Evolutionary conservation across 2,888 invertebrate species (phyloP).

Genomic region (Chloromyia formosa): DNA sequence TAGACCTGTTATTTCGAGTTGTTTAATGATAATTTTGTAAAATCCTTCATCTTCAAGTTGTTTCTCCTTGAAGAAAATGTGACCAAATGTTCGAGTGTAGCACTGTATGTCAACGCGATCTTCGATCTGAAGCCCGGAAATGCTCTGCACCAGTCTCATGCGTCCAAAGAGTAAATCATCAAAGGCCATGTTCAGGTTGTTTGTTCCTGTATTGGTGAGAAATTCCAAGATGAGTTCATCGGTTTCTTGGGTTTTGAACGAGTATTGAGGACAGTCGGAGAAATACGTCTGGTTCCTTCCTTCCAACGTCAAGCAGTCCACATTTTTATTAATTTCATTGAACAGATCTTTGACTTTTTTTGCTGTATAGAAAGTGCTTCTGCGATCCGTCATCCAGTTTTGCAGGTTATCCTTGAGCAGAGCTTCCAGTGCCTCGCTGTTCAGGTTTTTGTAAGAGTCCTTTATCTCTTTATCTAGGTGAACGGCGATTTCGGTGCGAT

Average conservation of each 20-base stretch:
- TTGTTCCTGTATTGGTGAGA: background rate
- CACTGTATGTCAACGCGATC: background rate
- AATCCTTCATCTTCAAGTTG: background rate
- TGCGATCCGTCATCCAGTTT: constrained; percentile 16
- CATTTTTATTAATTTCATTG: background rate
- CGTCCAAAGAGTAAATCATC: constrained; percentile 13
- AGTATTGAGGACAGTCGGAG: background rate
- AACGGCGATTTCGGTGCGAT: background rate
- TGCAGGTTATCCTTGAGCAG: background rate
- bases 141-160: constrained; percentile 7
- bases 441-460: background rate
- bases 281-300: constrained; percentile 18
- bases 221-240: background rate
- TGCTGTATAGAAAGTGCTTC: constrained; percentile 16
- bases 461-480: constrained; percentile 2
- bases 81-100: constrained; percentile 14
- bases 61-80: constrained; percentile 17
- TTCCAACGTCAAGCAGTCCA: background rate
- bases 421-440: background rate
- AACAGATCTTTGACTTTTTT: constrained; percentile 10
- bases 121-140: background rate
- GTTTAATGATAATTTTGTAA: background rate
- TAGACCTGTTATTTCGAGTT: background rate
- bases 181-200: constrained; percentile 12
- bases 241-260: background rate